Conservation (phyloP, 1,140 invertebrate genomes). For the Planococcus citri region DNA sequence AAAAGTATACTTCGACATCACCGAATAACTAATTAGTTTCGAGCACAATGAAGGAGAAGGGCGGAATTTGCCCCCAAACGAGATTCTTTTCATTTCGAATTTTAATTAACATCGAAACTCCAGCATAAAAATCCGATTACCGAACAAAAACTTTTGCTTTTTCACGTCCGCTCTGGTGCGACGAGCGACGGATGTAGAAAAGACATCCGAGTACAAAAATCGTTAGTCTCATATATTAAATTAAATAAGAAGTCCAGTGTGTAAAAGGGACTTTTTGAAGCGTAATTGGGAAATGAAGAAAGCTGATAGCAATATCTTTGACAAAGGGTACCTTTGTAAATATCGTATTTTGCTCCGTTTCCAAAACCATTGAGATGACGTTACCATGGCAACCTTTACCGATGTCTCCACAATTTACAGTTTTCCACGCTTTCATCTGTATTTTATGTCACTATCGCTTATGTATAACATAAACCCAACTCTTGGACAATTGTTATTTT, state of each 20-base stretch:
- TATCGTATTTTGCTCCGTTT: background rate
- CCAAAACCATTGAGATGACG: background rate
- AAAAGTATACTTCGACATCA: background rate
- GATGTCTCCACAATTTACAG: background rate
- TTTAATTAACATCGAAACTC: background rate
- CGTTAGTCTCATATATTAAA: background rate
- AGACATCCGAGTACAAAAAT: too few species aligned
- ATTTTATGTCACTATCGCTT: conserved; percentile 2
- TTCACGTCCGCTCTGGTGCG: background rate
- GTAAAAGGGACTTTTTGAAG: conserved; percentile 1
- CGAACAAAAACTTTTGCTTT: background rate
- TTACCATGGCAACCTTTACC: conserved; percentile 1
- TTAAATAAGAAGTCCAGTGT: background rate
- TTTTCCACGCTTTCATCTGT: background rate
- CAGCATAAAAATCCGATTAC: background rate
- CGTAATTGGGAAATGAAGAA: conserved; percentile 6
- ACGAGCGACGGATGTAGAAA: too few species aligned
- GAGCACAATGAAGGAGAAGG: too few species aligned
- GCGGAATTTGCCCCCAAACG: background rate
- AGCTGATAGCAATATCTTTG: conserved; percentile 6
- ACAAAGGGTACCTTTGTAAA: conserved; percentile 6
- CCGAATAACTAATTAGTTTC: background rate
- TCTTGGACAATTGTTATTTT: background rate
- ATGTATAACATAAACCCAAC: conserved; percentile 1
- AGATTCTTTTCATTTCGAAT: background rate